phyloP scores from a whole-genome alignment of 1,140 invertebrate genomes.

The Palaemon carinicauda region DNA sequence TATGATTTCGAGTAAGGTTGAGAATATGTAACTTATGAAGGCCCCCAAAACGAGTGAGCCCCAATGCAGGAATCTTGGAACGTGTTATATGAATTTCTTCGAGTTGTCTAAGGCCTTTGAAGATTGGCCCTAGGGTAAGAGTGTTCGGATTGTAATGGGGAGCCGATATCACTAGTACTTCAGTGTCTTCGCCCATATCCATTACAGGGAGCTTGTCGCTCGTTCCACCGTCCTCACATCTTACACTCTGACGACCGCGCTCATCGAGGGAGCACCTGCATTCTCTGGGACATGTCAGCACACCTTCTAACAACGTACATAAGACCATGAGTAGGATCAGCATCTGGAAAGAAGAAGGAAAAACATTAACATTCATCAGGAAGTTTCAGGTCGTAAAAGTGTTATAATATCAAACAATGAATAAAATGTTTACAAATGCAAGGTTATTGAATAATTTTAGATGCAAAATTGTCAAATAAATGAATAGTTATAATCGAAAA shows the following conservation, averaged over 20 bases:
- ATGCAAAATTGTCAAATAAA: no score
- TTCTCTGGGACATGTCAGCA: conserved; percentile 59
- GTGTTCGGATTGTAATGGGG: conserved; percentile 73
- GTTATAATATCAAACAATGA: no score
- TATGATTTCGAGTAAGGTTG: conserved; percentile 80
- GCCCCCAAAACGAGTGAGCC: conserved; percentile 79
- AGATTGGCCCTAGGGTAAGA: conserved; percentile 78
- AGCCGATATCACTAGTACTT: conserved; percentile 76
- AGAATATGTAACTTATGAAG: conserved; percentile 74
- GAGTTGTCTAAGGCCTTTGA: conserved; percentile 73
- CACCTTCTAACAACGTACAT: background rate
- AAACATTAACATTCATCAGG: no score
- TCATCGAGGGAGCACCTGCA: conserved; percentile 63
- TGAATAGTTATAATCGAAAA: no score
- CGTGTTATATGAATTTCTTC: conserved; percentile 79
- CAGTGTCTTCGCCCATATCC: conserved; percentile 71
- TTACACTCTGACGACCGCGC: conserved; percentile 62
- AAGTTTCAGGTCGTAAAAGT: no score
- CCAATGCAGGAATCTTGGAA: conserved; percentile 80
- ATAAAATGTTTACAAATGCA: no score
- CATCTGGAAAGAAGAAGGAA: conserved; percentile 22
- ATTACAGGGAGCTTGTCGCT: conserved; percentile 70
- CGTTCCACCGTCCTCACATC: conserved; percentile 71
- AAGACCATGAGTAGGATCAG: conserved; percentile 15
- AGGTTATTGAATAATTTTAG: background rate